Base-by-base conservation (phyloP, 2,888 invertebrate genomes). In the Parascotia fuliginaria region DNA sequence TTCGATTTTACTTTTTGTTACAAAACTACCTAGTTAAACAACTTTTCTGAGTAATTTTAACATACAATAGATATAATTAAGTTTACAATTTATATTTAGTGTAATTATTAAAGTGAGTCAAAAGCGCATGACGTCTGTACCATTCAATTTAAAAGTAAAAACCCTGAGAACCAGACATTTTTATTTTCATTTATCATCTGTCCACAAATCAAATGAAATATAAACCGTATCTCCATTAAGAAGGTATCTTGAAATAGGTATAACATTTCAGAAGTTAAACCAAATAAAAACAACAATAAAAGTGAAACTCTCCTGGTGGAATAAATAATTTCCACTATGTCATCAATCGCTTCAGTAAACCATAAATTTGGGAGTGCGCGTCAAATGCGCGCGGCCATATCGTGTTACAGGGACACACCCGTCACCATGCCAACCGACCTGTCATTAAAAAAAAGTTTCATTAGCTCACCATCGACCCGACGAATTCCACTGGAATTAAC, bases 291-390 rank as follows among this genome's bases (percentile, higher is more conserved):
- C 66, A 70, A 75, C 73, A 67, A 82, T 82, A 81, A 81, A 84
- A 77, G 68, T 70, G 69, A 74, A 77, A 73, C 66, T 67, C 68
- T 69, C 61, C 65, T 66, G 70, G 64, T 76, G 73, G 79, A 76
- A 87, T 87, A 86, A 87, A 87, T 85, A 83, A 85, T 82, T 77
- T 83, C 65, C 70, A 73, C 67, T 70, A 73, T 75, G 80, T 84
- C 86, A 89, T 91, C 89, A 89, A 90, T 90, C 88, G 84, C 73
- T 73, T 77, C 75, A 75, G 74, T 75, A 72, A 65, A 74, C 76
- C 76, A 82, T 90, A 90, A 90, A 88, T 90, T 31, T 87, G 81
- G 71, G 74, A 59, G 73, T 60, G 71, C 63, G 76, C 73, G 75
- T 83, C 79, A 79, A 81, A 77, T 67, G 68, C 70, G 67, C 69